Conservation (phyloP, 2,888 invertebrate species). For the Abrostola triplasia region DNA sequence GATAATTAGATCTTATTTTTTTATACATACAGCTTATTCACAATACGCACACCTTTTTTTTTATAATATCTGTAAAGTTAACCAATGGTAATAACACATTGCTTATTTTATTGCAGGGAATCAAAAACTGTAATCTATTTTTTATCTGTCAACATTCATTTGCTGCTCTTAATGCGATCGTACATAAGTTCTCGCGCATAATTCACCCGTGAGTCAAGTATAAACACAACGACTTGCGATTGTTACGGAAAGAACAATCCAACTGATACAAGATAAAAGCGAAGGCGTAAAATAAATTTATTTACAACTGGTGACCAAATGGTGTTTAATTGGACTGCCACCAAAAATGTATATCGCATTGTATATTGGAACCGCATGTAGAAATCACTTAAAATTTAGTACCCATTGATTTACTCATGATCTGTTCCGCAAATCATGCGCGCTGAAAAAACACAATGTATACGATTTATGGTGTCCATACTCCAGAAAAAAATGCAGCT, state of each 20-base stretch:
- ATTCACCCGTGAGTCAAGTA: slow-evolving; percentile 71
- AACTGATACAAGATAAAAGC: slow-evolving; percentile 81
- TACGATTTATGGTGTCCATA: slow-evolving; percentile 67
- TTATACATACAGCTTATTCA: slow-evolving; percentile 15
- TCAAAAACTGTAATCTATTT: slow-evolving; percentile 19
- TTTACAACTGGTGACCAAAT: slow-evolving; percentile 75
- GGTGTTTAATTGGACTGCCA: slow-evolving; percentile 81
- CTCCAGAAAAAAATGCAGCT: slow-evolving; percentile 68
- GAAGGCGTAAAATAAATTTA: slow-evolving; percentile 80
- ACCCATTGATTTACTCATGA: slow-evolving; percentile 44
- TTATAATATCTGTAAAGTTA: background rate
- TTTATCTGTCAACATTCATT: slow-evolving; percentile 41
- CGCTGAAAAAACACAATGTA: slow-evolving; percentile 60
- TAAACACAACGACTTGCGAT: slow-evolving; percentile 74
- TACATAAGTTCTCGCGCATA: slow-evolving; percentile 61
- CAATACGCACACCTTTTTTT: background rate
- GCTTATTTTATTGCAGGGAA: slow-evolving; percentile 13
- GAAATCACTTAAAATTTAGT: slow-evolving; percentile 12
- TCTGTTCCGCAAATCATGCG: slow-evolving; percentile 55
- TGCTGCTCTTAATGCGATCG: slow-evolving; percentile 51
- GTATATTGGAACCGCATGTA: slow-evolving; percentile 20
- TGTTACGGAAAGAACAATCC: slow-evolving; percentile 82
- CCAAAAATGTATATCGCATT: slow-evolving; percentile 49
- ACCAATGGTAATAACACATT: no score
- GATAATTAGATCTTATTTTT: slow-evolving; percentile 43